Evolutionary conservation across 2,888 invertebrate species (phyloP).

Genomic region (Corbicula japonica): DNA sequence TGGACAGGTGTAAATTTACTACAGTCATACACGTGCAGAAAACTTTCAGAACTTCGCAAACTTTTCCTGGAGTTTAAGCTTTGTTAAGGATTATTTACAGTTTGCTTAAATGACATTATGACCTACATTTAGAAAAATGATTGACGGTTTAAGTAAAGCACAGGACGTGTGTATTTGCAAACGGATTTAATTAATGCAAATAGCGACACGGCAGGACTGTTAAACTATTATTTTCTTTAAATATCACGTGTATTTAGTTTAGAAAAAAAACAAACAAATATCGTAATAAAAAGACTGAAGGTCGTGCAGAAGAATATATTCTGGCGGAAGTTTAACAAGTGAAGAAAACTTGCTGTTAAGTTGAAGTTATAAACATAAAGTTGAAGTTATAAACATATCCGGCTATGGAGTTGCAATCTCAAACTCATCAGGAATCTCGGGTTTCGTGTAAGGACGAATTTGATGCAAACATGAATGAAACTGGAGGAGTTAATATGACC

Average conservation of each 20-base stretch:
- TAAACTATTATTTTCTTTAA: neutral
- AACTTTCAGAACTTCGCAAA: constrained; percentile 30
- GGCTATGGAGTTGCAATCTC: constrained; percentile 22
- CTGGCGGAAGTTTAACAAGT: no score
- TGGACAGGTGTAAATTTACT: constrained; percentile 42
- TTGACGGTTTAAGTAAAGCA: constrained; percentile 22
- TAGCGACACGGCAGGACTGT: neutral
- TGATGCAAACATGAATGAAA: constrained; percentile 34
- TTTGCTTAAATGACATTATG: constrained; percentile 7
- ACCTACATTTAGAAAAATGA: constrained; percentile 24
- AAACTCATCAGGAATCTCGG: constrained; percentile 15
- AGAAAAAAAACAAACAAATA: neutral
- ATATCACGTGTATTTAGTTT: neutral
- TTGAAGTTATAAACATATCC: neutral
- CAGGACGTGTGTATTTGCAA: constrained; percentile 36
- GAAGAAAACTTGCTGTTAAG: neutral
- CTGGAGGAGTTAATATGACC: neutral
- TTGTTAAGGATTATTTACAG: neutral
- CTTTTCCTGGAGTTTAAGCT: constrained; percentile 8
- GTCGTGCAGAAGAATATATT: neutral
- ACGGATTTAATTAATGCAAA: constrained; percentile 36
- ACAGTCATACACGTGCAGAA: constrained; percentile 8
- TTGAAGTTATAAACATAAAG: no score
- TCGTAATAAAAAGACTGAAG: neutral
- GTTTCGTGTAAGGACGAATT: constrained; percentile 1